phyloP scores from a whole-genome alignment of 2,888 invertebrate genomes.

The Cinara cedri region DNA sequence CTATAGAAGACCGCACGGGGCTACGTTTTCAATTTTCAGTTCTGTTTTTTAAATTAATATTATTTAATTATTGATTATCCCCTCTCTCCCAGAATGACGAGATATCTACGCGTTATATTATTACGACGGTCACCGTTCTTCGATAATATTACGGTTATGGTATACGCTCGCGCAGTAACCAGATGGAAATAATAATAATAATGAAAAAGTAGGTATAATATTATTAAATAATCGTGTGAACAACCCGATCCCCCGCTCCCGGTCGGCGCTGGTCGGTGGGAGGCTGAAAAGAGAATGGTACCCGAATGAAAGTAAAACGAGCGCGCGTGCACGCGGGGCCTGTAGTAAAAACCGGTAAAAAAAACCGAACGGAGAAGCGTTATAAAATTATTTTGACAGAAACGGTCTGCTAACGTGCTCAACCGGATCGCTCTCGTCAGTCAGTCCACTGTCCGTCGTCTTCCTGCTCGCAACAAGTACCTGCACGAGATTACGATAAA shows the following conservation, averaged over 20 bases:
- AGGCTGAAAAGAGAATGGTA: conserved; percentile 49
- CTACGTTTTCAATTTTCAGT: no score
- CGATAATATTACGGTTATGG: not conserved
- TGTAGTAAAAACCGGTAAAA: conserved; percentile 29
- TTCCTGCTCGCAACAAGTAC: not conserved
- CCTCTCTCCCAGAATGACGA: no score
- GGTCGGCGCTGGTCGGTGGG: conserved; percentile 14
- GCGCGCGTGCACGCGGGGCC: not conserved
- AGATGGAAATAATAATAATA: conserved; percentile 15
- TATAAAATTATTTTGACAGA: conserved; percentile 34
- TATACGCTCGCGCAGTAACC: not conserved
- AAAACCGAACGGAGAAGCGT: conserved; percentile 3
- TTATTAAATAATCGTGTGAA: conserved; percentile 35
- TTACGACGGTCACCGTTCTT: not conserved
- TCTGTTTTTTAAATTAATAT: no score
- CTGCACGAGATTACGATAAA: not conserved
- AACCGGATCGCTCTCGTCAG: conserved; percentile 6
- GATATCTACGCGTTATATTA: no score
- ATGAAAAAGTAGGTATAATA: conserved; percentile 34
- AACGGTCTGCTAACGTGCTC: conserved; percentile 28
- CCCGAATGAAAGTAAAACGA: conserved; percentile 32
- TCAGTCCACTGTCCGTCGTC: conserved; percentile 19
- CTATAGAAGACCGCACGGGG: no score
- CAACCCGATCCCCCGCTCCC: no score
- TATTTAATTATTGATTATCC: no score